Evolutionary conservation across 2,888 invertebrate species (phyloP), one percentile per base, ranked within the genome.

Genomic region (Lasioglossum marginatum): DNA sequence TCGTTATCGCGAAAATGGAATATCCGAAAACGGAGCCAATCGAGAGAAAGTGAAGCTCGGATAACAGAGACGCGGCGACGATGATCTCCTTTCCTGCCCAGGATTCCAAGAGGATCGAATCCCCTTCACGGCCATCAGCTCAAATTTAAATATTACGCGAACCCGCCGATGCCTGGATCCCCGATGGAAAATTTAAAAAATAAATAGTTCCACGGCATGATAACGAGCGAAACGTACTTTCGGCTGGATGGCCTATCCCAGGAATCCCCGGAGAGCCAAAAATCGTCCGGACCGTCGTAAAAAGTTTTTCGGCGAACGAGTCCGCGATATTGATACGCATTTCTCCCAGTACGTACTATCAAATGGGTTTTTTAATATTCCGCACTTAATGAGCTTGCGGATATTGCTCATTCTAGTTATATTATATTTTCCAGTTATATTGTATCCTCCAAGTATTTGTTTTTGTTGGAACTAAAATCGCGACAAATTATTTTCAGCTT

Each of bases 71-170:
- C 48, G 34, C 14, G 45, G 31, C 45, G 31, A 31, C 19, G 48
- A 40, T 16, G 43, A n/a, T 76, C 23, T 76, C 23, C 80, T 81
- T 70, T 66, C 31, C 71, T 27, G n/a, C 57, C 57, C 14, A 27
- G 14, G 60, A 27, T 14, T 60, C 31, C 57, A 57, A 57, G 6
- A 27, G 71, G 52, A 81, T 74, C 68, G 81, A 81, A 82, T 60
- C 72, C 40, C 34, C 48, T 43, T 74, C 57, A 48, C 68, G 70
- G 48, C 45, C 43, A 63, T 83, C 76, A 34, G 52, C 66, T 57
- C 40, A 63, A 76, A 72, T 83, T 83, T 83, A 72, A 83, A 83
- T 77, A 77, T 77, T 34, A 66, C 23, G n/a, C 34, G 34, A 19
- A 34, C 16, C 31, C 34, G 43, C 4, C 43, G 60, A 37, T 8